Evolutionary conservation across 2,113 vertebrate species (phyloP).

Genomic region (Ceyx melanurus): DNA sequence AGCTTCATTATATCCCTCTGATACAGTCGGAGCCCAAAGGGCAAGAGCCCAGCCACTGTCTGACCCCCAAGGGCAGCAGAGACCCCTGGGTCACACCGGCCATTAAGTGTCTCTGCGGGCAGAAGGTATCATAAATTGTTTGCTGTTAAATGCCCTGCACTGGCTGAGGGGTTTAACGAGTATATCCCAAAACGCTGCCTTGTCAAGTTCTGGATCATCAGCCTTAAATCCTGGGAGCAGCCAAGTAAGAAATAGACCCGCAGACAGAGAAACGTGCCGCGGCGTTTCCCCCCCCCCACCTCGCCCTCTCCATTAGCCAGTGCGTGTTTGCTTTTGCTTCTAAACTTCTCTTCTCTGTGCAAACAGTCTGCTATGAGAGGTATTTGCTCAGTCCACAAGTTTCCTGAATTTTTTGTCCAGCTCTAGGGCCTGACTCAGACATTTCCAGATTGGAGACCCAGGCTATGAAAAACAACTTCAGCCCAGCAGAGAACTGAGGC

Average conservation of each 20-base stretch:
- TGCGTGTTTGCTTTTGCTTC: slow-evolving; percentile 20
- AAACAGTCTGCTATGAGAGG: slow-evolving; percentile 43
- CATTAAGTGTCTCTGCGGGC: not conserved
- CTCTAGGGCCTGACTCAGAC: not conserved
- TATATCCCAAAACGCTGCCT: not conserved
- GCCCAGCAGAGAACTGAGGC: not conserved
- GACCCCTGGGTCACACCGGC: not conserved
- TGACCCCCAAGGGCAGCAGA: not conserved
- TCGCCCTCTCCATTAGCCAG: not conserved
- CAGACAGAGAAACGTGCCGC: not conserved
- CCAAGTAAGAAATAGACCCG: not conserved
- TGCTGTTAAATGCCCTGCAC: not conserved
- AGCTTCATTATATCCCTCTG: not conserved
- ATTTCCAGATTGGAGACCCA: not conserved
- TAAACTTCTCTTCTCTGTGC: slow-evolving; percentile 26
- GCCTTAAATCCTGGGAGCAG: slow-evolving; percentile 12
- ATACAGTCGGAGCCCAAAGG: not conserved
- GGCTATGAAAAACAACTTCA: not conserved
- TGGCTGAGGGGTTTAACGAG: not conserved
- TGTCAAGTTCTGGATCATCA: not conserved
- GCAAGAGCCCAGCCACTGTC: not conserved
- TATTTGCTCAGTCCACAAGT: slow-evolving; percentile 27
- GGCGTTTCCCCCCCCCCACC: not conserved
- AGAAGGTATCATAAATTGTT: not conserved
- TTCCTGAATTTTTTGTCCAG: slow-evolving; percentile 21